A percentile compares a stretch with the other conserved stretches of the same genome.
Evolutionary conservation across 2,888 invertebrate genomes (phyloP).

Genomic region (Sinelater perroti): DNA sequence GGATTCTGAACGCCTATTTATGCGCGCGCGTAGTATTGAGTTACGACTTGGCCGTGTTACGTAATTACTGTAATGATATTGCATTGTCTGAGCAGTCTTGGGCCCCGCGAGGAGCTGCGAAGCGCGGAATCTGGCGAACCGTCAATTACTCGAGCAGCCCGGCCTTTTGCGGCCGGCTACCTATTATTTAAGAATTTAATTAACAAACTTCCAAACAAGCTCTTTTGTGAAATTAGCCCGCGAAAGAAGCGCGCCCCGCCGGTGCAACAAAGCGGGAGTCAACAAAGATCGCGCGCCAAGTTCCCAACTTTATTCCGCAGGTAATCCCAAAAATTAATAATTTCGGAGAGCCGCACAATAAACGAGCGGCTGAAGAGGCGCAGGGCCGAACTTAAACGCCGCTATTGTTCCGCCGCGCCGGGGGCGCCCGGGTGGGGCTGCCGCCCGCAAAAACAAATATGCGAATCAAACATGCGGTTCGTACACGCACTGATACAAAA

Average conservation of each 20-base stretch:
- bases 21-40: slow-evolving; percentile 36
- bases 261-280: slow-evolving; percentile 29
- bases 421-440: background rate
- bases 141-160: slow-evolving; percentile 11
- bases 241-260: slow-evolving; percentile 25
- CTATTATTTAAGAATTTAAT: slow-evolving; percentile 34
- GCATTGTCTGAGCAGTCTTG: slow-evolving; percentile 20
- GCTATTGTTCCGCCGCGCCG: background rate
- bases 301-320: slow-evolving; percentile 24
- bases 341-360: slow-evolving; percentile 19
- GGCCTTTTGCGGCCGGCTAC: slow-evolving; percentile 15
- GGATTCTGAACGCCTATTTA: slow-evolving; percentile 38
- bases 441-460: slow-evolving; percentile 26
- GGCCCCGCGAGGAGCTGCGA: background rate
- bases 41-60: slow-evolving; percentile 36
- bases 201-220: slow-evolving; percentile 32
- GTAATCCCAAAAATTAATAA: slow-evolving; percentile 35
- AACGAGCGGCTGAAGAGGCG: slow-evolving; percentile 5
- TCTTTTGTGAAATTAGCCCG: slow-evolving; percentile 34
- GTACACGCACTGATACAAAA: slow-evolving; percentile 42
- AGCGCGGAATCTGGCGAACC: slow-evolving; percentile 4
- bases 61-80: slow-evolving; percentile 37
- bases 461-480: slow-evolving; percentile 27
- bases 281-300: slow-evolving; percentile 35
- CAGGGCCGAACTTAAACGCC: background rate